phyloP scores from a whole-genome alignment of 30 jellyfish, hydroid and myxozoan genomes.

The Aurelia sp. region DNA sequence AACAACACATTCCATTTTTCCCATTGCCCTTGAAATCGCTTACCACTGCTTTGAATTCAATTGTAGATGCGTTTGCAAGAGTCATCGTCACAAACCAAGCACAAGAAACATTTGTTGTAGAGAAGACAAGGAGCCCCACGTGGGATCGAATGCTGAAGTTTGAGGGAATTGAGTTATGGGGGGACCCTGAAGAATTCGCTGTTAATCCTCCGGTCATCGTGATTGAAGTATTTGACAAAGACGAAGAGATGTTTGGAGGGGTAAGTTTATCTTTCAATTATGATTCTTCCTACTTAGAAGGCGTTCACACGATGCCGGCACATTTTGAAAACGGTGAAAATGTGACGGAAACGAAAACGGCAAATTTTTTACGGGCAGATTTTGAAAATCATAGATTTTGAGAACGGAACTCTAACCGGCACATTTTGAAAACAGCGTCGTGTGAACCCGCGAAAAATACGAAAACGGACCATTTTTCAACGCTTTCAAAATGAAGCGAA shows the following conservation, averaged over 20 bases:
- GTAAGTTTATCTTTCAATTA: neutral
- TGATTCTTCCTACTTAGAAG: too few species aligned
- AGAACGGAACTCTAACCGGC: too few species aligned
- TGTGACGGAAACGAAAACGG: too few species aligned
- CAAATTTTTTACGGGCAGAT: too few species aligned
- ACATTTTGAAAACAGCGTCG: too few species aligned
- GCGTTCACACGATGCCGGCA: too few species aligned
- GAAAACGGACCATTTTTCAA: too few species aligned
- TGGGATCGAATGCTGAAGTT: slow-evolving; percentile 92
- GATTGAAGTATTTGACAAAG: slow-evolving; percentile 89
- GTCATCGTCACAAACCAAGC: slow-evolving; percentile 84
- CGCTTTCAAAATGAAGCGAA: too few species aligned
- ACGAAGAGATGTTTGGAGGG: slow-evolving; percentile 71
- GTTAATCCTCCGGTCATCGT: slow-evolving; percentile 98
- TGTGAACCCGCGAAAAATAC: too few species aligned
- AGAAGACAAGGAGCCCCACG: slow-evolving; percentile 97
- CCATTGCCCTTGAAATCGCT: neutral
- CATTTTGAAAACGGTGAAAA: too few species aligned
- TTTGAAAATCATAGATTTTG: too few species aligned
- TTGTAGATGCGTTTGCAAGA: slow-evolving; percentile 91
- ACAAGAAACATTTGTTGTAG: slow-evolving; percentile 85
- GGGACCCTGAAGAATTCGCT: slow-evolving; percentile 91
- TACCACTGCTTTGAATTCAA: neutral
- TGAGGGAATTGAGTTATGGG: slow-evolving; percentile 87
- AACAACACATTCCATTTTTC: too few species aligned